These are phyloP conservation scores for Scyliorhinus canicula DNA, from an alignment of 2,797 vertebrate genomes.

Conservation along the genomic window DNA sequence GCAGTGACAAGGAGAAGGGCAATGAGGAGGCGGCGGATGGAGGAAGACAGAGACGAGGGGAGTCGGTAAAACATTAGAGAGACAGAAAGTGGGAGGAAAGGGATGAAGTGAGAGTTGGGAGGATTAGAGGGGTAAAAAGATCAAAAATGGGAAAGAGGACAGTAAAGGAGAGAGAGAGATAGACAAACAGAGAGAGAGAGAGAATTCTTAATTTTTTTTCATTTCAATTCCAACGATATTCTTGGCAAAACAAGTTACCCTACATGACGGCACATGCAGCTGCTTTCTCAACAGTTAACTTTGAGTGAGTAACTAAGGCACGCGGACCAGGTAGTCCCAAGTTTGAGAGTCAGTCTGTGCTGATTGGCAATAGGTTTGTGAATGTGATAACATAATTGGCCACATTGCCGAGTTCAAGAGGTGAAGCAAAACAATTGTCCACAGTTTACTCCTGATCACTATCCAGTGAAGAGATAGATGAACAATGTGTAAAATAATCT, in stretches of 20 bases:
- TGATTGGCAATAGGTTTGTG: not conserved
- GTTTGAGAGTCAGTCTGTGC: not conserved
- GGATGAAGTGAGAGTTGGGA: not conserved
- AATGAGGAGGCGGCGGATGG: not conserved
- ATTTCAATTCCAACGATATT: not conserved
- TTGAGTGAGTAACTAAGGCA: not conserved
- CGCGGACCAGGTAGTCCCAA: not conserved
- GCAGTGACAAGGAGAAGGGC: too few species aligned
- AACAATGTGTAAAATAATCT: not conserved
- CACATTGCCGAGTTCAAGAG: not conserved
- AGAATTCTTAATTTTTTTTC: not conserved
- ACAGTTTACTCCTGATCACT: not conserved
- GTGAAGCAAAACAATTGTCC: not conserved
- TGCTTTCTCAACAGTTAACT: not conserved
- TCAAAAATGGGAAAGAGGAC: not conserved
- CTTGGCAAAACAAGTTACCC: not conserved
- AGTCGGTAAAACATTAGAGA: not conserved
- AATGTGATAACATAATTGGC: not conserved
- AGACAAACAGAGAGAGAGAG: constrained; percentile 40
- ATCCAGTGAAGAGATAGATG: not conserved
- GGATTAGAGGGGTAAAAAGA: not conserved
- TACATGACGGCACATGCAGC: not conserved
- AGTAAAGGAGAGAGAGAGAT: not conserved
- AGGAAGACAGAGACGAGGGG: not conserved
- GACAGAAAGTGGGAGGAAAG: not conserved